Conservation (phyloP, 2,113 vertebrate species). For the Bos indicus region DNA sequence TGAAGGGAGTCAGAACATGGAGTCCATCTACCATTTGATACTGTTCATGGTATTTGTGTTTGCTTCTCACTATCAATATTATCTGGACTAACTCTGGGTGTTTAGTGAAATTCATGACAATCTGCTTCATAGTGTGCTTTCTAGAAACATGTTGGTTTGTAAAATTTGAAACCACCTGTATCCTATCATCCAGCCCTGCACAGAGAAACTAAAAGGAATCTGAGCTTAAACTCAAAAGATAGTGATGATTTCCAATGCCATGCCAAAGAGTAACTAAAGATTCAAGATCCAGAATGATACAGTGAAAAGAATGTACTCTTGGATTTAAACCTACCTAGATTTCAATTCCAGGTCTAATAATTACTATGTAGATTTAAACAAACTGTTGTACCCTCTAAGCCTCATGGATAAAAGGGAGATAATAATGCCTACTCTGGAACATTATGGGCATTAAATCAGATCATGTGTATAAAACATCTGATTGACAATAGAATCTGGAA, state of each 20-base stretch:
- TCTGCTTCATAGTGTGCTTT: neutral
- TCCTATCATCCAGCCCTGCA: neutral
- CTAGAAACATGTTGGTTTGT: neutral
- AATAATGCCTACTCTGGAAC: conserved; percentile 5
- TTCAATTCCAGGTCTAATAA: neutral
- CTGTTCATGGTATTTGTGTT: neutral
- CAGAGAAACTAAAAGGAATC: neutral
- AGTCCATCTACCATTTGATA: fast-evolving
- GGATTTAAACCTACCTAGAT: neutral
- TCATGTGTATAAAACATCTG: neutral
- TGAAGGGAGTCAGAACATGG: neutral
- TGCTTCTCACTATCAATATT: neutral
- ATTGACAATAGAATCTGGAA: neutral
- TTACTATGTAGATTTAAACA: neutral
- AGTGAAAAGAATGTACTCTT: neutral
- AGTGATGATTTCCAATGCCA: neutral
- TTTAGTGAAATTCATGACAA: neutral
- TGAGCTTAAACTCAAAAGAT: neutral
- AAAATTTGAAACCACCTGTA: neutral
- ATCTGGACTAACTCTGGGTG: too few species aligned
- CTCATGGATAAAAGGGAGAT: neutral
- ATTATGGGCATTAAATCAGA: neutral
- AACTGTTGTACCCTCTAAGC: neutral
- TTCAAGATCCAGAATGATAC: neutral
- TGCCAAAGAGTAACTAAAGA: neutral